Base-by-base conservation (phyloP, 53 echinoderm and acorn worm species). In the Stichopus horrens region DNA sequence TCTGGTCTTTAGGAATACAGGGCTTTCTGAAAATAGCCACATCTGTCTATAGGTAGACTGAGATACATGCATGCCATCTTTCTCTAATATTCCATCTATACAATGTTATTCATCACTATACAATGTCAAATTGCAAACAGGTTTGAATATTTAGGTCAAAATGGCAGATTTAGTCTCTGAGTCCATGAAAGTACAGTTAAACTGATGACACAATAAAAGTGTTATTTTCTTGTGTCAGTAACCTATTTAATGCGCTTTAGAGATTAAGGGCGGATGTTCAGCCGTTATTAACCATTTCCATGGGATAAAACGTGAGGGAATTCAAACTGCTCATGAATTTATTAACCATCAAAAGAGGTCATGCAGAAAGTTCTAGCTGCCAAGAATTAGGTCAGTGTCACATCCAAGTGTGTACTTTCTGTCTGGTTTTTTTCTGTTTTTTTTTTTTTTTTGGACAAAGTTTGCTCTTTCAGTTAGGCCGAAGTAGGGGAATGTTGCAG, bases 231-330 rank as follows among this genome's bases (percentile, higher is more conserved):
- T 7, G 18, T 71, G 71, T 18, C 71, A 71, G 71, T 71, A 71
- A 71, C 71, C 71, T 71, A 18, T 71, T 71, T 71, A 71, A 71
- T 71, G 71, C 14, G 14, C 71, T 71, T 7, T 71, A 18, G 18
- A 20, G 71, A 71, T 71, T 71, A 71, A 18, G 71, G 16, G 19
- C 18, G 71, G 71, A 13, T 71, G 7, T 18, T 71, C 71, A 16
- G 71, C 19, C 7, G n/a, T 71, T 71, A 20, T 71, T 71, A 71
- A 71, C 19, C 71, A 71, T 71, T 71, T 71, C 71, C 71, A 71
- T 71, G 71, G n/a, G 71, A 71, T 71, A 71, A 71, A 71, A 7
- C 18, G 14, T 71, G 71, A 18, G 71, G n/a, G 18, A 71, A 71
- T 71, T 71, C n/a, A 10, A 63, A 63, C 71, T n/a, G 71, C 16